Percentiles rank a stretch among this genome's conserved stretches.
These are phyloP conservation scores for Trichogramma evanescens DNA, from an alignment of 2,888 invertebrate genomes.

Conservation along the genomic window DNA sequence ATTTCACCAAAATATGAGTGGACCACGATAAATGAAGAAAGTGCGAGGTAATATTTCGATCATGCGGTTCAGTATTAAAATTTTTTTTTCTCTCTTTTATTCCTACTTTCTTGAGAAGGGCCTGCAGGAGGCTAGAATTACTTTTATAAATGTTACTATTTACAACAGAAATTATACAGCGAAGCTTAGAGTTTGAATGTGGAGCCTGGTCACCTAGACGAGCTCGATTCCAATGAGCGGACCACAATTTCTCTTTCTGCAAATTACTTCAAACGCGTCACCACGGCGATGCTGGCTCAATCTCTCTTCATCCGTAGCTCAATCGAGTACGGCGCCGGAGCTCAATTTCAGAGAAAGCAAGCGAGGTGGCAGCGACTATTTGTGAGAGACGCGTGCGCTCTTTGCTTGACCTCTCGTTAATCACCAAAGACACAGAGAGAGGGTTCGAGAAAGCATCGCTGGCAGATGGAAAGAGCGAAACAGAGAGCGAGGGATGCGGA, in stretches of 20 bases:
- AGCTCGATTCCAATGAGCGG: neutral
- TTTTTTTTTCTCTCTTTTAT: too few species aligned
- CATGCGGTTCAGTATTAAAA: too few species aligned
- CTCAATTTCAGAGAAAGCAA: conserved; percentile 34
- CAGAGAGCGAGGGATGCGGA: neutral
- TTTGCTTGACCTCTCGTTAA: conserved; percentile 36
- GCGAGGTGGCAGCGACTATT: neutral
- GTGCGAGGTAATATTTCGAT: too few species aligned
- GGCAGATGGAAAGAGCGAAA: neutral
- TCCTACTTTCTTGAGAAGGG: too few species aligned
- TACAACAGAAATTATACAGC: neutral
- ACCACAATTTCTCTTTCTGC: neutral
- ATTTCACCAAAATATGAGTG: too few species aligned
- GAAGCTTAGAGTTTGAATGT: neutral
- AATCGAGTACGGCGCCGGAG: conserved; percentile 39
- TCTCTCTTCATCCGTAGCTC: conserved; percentile 24
- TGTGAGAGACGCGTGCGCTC: neutral
- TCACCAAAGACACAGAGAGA: conserved; percentile 44
- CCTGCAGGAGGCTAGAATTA: too few species aligned
- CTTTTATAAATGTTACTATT: conserved; percentile 2
- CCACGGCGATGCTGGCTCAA: conserved; percentile 1
- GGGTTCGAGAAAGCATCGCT: conserved; percentile 3
- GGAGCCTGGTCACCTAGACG: too few species aligned
- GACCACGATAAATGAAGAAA: too few species aligned
- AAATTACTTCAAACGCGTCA: conserved; percentile 22